Evolutionary conservation across 2,888 invertebrate genomes (phyloP), one percentile per base, ranked within the genome.

Genomic region (Hirtodrosophila confusa): DNA sequence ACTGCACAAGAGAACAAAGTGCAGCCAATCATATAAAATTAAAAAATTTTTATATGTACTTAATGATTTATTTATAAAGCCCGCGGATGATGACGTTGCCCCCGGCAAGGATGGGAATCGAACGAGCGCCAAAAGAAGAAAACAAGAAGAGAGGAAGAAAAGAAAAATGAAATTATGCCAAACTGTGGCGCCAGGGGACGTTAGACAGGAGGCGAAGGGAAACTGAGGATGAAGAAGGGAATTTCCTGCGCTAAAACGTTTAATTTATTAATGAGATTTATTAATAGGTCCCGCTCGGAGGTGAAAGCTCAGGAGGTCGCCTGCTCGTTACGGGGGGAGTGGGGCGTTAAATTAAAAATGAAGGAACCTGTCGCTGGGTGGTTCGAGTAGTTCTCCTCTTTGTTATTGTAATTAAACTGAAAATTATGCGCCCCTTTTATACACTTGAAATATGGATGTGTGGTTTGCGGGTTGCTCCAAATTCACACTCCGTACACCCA

Each of bases 261-360:
- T 78, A 84, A 84, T 86, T 86, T 86, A 86, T 86, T 84, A 84
- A 84, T 86, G 86, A 84, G 87, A 86, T 84, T 86, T 84, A 84
- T 86, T 84, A 77, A 84, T 84, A 86, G 83, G 65, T 63, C 36
- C 33, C 47, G 36, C 31, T 45, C 47, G n/a, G 44, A 64, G 77
- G 74, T 68, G 61, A 68, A 53, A 64, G 45, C 61, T 64, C 56
- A 57, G 41, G 39, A 60, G 54, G 56, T 73, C 53, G 51, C 53
- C 12, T 24, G 29, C 0, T 4, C 12, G 24, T 17, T n/a, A 8
- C 2, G 31, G 9, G 7, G 47, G 3, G 50, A 5, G 9, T 31
- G 40, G 23, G 23, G 3, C 23, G 5, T 8, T 0, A 41, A 7
- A 33, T 35, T 33, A 27, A 45, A 50, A n/a, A 9, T 8, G 12